A percentile compares a stretch with the other conserved stretches of the same genome.
Evolutionary conservation across 2,797 vertebrate species (phyloP).

Genomic region (Argya squamiceps): DNA sequence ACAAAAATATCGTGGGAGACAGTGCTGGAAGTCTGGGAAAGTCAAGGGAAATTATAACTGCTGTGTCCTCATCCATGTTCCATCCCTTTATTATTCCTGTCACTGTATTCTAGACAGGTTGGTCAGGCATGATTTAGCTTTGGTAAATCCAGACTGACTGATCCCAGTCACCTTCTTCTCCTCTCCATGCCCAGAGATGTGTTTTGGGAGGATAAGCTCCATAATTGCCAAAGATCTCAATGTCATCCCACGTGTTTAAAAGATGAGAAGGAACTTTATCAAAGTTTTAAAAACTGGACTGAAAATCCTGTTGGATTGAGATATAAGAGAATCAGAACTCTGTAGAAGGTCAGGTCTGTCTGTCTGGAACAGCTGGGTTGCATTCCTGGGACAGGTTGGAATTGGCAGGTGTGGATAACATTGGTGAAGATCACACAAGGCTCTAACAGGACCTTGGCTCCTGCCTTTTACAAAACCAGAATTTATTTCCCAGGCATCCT

Average conservation of each 20-base stretch:
- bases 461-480: neutral
- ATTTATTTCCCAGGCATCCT: neutral
- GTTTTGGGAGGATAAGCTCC: neutral
- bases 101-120: neutral
- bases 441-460: neutral
- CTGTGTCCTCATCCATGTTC: neutral
- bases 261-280: neutral
- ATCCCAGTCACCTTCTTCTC: neutral
- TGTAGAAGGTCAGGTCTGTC: neutral
- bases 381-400: neutral
- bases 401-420: neutral
- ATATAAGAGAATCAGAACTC: neutral
- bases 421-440: neutral
- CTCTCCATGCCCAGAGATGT: neutral
- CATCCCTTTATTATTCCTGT: neutral
- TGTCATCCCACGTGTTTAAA: neutral
- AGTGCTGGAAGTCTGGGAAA: neutral
- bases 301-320: neutral
- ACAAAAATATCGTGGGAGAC: neutral
- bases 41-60: neutral
- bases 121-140: slow-evolving; percentile 13
- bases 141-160: neutral
- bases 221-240: neutral
- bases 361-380: neutral
- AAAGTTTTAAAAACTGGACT: neutral